Base-by-base conservation (phyloP, 53 echinoderm and acorn worm species). In the Hippasteria phrygiana region DNA sequence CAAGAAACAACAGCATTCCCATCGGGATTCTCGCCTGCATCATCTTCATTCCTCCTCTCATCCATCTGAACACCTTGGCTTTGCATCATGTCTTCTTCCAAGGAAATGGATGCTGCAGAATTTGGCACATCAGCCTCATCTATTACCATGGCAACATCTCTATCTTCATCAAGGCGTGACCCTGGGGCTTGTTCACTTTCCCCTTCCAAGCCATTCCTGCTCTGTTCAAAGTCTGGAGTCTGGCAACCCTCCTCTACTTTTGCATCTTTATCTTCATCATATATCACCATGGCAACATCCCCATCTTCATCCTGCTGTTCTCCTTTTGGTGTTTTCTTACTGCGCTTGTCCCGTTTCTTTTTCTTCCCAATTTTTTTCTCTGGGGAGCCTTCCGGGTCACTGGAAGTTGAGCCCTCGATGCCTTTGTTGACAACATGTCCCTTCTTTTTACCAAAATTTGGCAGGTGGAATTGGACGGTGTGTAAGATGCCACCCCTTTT, bases 401-500 rank as follows among this genome's bases (percentile, higher is more conserved):
- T 83, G 12, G 71, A 71, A 46, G 71, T 26, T 3, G 85, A 85
- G 31, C 85, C 38, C 51, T 85, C 85, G 31, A 38, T 56, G 1
- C 38, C 78, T 39, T 83, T 83, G 35, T 2, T n/a, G 27, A 29
- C 20, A 40, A 22, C n/a, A 24, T 71, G 85, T 50, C 70, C 69
- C 37, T 39, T 85, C 51, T 85, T 85, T 65, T 38, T 43, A 12
- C 85, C 53, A 50, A 92, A 89, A 55, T 89, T 88, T 7, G 92
- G 92, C 45, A 92, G 78, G 13, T 88, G 84, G 66, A 89, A 75
- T 22, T 92, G 92, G 54, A 88, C 88, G 38, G 34, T 75, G 14
- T 83, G 92, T 12, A 92, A 89, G 29, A 64, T 74, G 89, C 88
- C 83, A 43, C 84, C 75, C 26, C 66, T 82, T 55, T 69, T 92